Conservation (phyloP, 2,888 invertebrate genomes). For the Eilema caniola region DNA sequence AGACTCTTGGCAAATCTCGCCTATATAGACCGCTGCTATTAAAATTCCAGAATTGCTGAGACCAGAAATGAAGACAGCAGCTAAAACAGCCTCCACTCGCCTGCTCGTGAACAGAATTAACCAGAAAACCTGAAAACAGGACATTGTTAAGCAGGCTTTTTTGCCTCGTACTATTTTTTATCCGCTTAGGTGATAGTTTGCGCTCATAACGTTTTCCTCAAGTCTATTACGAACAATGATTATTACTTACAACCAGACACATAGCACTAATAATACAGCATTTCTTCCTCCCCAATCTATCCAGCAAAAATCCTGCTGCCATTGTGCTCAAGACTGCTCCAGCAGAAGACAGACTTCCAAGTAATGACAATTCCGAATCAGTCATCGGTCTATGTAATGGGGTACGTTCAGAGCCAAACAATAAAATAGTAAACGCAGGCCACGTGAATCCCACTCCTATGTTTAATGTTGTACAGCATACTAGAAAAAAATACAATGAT, state of each 20-base stretch:
- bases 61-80: conserved; percentile 42
- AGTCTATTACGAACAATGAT: no score
- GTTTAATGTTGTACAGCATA: conserved; percentile 12
- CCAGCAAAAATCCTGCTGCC: conserved; percentile 56
- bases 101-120: conserved; percentile 28
- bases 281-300: conserved; percentile 63
- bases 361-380: conserved; percentile 62
- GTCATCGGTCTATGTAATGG: conserved; percentile 61
- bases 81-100: conserved; percentile 38
- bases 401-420: conserved; percentile 65
- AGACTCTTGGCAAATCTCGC: conserved; percentile 50
- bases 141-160: neutral
- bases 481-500: neutral
- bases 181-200: no score
- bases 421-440: conserved; percentile 68
- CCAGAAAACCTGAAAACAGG: conserved; percentile 38
- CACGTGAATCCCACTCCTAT: conserved; percentile 69
- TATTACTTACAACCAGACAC: conserved; percentile 61
- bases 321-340: conserved; percentile 65
- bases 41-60: conserved; percentile 34
- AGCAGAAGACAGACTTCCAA: conserved; percentile 67
- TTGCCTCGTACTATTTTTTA: no score
- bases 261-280: conserved; percentile 49
- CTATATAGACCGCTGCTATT: conserved; percentile 42
- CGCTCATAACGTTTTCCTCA: no score